These are phyloP conservation scores for Criorhina ranunculi DNA, from an alignment of 2,888 invertebrate species.

Conservation along the genomic window DNA sequence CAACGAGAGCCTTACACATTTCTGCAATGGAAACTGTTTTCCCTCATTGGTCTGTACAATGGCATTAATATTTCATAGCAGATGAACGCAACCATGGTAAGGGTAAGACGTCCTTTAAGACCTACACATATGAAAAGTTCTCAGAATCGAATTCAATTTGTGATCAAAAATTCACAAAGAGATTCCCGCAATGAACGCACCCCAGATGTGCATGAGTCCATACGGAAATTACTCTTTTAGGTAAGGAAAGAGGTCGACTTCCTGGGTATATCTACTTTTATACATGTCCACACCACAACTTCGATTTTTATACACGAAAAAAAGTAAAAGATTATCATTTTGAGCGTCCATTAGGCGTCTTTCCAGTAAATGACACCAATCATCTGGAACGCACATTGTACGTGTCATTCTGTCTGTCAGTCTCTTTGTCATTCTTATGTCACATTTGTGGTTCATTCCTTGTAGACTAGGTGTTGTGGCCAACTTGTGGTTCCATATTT, in stretches of 20 bases:
- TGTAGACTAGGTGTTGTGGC: slow-evolving; percentile 36
- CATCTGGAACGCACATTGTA: slow-evolving; percentile 49
- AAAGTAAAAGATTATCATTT: slow-evolving; percentile 37
- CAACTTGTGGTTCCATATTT: slow-evolving; percentile 53
- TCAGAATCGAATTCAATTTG: background rate
- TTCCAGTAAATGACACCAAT: slow-evolving; percentile 68
- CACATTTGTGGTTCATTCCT: slow-evolving; percentile 71
- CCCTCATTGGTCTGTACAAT: too few species aligned
- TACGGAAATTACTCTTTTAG: slow-evolving; percentile 16
- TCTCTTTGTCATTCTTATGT: slow-evolving; percentile 68
- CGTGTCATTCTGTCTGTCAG: slow-evolving; percentile 40
- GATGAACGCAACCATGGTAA: too few species aligned
- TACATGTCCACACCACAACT: background rate
- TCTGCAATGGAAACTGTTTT: too few species aligned
- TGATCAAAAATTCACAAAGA: slow-evolving; percentile 18
- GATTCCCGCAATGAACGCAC: background rate
- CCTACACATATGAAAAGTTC: background rate
- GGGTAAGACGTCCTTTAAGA: too few species aligned
- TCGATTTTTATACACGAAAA: background rate
- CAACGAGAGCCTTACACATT: too few species aligned
- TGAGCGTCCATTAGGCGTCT: slow-evolving; percentile 41
- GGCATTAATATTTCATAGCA: too few species aligned
- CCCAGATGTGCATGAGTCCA: slow-evolving; percentile 33
- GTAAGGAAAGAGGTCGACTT: background rate
- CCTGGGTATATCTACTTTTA: background rate